Conservation (phyloP, 2,113 vertebrate genomes). For the Bubo scandiacus region DNA sequence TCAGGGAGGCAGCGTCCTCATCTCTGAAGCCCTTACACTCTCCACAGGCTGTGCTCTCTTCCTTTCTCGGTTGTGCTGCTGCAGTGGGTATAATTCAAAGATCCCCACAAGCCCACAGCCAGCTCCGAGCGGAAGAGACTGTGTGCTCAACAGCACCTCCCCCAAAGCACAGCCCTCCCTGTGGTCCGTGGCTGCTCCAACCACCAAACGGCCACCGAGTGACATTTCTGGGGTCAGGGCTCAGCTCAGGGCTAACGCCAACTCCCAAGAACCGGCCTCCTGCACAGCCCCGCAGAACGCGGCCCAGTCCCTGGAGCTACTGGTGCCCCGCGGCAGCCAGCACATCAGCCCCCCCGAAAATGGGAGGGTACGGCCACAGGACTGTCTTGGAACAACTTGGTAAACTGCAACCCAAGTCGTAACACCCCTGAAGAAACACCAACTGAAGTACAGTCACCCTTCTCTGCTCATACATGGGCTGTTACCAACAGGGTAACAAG, state of each 20-base stretch:
- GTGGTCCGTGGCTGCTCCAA: not conserved
- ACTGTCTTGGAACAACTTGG: rapidly evolving
- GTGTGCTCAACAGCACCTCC: no score
- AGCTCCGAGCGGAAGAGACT: not conserved
- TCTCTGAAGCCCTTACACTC: not conserved
- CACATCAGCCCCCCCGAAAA: not conserved
- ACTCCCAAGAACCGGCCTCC: not conserved
- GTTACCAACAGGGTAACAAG: not conserved
- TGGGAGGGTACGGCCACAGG: rapidly evolving
- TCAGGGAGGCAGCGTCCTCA: not conserved
- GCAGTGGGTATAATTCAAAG: rapidly evolving
- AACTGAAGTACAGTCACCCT: no score
- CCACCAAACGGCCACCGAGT: rapidly evolving
- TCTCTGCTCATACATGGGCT: not conserved
- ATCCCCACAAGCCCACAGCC: not conserved
- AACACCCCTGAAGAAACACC: not conserved
- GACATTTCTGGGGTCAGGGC: no score
- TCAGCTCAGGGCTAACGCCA: not conserved
- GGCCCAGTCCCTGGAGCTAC: not conserved
- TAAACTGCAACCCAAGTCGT: no score
- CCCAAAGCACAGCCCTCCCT: not conserved
- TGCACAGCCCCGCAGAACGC: rapidly evolving
- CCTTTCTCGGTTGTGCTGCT: not conserved
- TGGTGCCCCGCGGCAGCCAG: not conserved
- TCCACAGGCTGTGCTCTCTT: not conserved